Evolutionary conservation across 1,140 invertebrate species (phyloP), one percentile per base, ranked within the genome.

Genomic region (Sminthurides bifidus): DNA sequence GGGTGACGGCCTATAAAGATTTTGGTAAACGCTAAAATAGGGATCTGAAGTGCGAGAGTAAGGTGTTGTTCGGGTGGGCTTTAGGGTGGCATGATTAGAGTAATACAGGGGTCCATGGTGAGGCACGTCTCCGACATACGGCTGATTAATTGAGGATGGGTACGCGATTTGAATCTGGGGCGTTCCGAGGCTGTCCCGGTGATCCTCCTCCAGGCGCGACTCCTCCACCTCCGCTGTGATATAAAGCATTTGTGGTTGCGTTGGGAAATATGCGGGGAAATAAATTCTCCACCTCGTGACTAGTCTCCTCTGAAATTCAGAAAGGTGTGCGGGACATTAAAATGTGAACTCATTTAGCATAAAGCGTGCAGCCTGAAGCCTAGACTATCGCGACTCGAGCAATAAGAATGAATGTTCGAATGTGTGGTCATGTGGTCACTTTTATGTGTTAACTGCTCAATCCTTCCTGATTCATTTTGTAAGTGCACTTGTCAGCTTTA

Each of bases 31-130:
- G 40, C 54, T 64, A 54, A 61, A 61, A 33, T 61, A 59, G 6
- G 59, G 56, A 19, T 60, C 59, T 19, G 59, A 17, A 24, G 51
- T 41, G 19, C 58, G 21, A 24, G 55, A 58, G 8, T 59, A 59
- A 5, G 37, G 43, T 15, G 26, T 30, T 19, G 37, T 37, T 30
- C 55, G 41, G 19, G 46, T 48, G 17, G 51, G 35, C 31, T 56
- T 59, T 26, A 64, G 49, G 14, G 56, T 52, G 3, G 56, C 49
- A 14, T 66, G 61, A 56, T 68, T 68, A 37, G 63, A 64, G 64
- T 74, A 73, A 67, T 75, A 76, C 29, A 75, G 71, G 2, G 75
- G 73, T 3, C 74, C 74, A 56, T 75, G 76, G 33, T 72, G 72
- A 40, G 74, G 73, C 52, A 74, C 68, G 52, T 76, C 75, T 8